Conservation (phyloP, 2,113 vertebrate species). For the Rallus limicola region DNA sequence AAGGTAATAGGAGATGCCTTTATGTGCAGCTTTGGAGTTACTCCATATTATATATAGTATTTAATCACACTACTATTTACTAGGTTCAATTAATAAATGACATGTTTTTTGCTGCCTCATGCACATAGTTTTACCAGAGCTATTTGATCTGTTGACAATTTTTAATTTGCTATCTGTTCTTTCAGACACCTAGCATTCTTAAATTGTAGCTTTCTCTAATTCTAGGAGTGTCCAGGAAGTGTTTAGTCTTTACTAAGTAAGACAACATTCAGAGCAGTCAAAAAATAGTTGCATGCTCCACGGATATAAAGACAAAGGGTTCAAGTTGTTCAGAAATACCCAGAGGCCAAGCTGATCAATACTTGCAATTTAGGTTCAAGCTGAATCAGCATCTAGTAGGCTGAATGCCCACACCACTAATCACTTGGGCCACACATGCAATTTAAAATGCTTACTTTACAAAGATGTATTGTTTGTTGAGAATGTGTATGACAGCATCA, state of each 20-base stretch:
- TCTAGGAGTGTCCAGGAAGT: neutral
- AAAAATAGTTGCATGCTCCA: neutral
- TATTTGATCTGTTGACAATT: neutral
- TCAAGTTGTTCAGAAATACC: neutral
- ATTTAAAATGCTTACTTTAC: neutral
- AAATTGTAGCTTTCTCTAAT: neutral
- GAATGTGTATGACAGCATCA: neutral
- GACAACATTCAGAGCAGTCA: neutral
- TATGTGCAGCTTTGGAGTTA: neutral
- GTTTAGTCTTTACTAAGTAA: neutral
- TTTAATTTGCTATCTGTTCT: too few species aligned
- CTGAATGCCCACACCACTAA: neutral
- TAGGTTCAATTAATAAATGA: neutral
- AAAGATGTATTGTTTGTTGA: neutral
- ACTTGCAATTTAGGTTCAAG: neutral
- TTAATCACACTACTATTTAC: neutral
- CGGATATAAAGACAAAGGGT: neutral
- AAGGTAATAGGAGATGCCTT: neutral
- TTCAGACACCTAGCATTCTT: neutral
- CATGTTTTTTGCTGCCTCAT: neutral
- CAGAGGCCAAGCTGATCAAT: neutral
- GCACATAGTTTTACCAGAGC: neutral
- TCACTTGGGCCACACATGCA: neutral
- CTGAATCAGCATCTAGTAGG: neutral
- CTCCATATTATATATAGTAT: neutral